Percentiles rank a stretch among this genome's conserved stretches.
phyloP scores from a whole-genome alignment of 2,888 invertebrate species.

The Papilio protenor region DNA sequence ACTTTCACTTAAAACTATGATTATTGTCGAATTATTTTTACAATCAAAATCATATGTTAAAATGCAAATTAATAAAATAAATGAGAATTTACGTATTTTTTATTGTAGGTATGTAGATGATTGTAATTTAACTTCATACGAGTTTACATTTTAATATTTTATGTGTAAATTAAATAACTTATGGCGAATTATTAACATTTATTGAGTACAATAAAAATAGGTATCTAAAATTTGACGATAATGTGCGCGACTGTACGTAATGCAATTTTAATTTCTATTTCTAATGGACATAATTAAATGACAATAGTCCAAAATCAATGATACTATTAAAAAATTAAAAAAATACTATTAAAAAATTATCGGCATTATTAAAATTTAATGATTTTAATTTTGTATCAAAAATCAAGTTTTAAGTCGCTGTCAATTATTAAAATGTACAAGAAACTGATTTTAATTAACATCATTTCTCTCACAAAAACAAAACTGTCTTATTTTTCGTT shows the following conservation, averaged over 20 bases:
- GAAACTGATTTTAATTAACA: background rate
- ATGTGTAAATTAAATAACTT: background rate
- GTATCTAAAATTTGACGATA: too few relatives aligned
- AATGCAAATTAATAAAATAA: background rate
- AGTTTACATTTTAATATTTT: background rate
- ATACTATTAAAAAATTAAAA: background rate
- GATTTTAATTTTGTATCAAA: conserved; percentile 7
- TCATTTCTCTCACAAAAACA: conserved; percentile 43
- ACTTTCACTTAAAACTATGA: conserved; percentile 51
- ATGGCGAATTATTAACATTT: background rate
- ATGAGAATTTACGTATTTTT: background rate
- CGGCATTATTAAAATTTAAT: background rate
- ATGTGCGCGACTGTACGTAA: conserved; percentile 7
- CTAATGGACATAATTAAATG: background rate
- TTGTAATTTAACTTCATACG: background rate
- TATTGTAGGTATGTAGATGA: background rate
- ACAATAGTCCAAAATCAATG: background rate
- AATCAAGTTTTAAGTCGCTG: background rate
- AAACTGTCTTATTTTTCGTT: background rate
- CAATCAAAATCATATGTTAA: background rate
- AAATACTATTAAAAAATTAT: background rate
- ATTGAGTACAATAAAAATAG: too few relatives aligned
- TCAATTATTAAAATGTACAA: background rate
- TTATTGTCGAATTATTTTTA: conserved; percentile 50
- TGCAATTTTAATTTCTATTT: background rate